phyloP scores from a whole-genome alignment of 1,140 invertebrate species.

The Cyclargus thomasi region DNA sequence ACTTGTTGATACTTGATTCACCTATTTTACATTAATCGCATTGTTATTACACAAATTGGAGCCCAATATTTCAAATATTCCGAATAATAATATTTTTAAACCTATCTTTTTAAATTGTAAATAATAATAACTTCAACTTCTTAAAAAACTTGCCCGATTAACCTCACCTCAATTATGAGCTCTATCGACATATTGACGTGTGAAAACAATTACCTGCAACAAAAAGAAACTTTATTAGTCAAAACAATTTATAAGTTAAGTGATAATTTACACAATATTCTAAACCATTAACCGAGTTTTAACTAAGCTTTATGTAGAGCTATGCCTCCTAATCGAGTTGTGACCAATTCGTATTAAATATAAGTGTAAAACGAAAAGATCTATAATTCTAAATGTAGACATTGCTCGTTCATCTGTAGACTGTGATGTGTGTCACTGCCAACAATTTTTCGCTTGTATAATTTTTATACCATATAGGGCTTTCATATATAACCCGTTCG shows the following conservation, averaged over 20 bases:
- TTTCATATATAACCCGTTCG: conserved; percentile 15
- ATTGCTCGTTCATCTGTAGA: conserved; percentile 48
- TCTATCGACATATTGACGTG: not conserved
- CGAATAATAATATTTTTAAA: not conserved
- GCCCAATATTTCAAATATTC: not conserved
- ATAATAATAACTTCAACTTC: not conserved
- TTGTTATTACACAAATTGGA: not conserved
- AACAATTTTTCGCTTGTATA: conserved; percentile 52
- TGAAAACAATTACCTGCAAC: conserved; percentile 42
- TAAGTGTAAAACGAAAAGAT: not conserved
- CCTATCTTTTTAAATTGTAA: not conserved
- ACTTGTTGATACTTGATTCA: not conserved
- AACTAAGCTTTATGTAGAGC: no score
- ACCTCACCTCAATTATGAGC: conserved; percentile 32
- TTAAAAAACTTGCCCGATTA: not conserved
- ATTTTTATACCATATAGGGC: conserved; percentile 43
- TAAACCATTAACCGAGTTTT: no score
- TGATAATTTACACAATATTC: no score
- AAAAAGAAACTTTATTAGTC: conserved; percentile 28
- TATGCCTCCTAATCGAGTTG: no score
- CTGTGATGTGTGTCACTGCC: conserved; percentile 61
- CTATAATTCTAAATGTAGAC: conserved; percentile 1
- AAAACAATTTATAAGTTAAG: no score
- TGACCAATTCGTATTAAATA: not conserved
- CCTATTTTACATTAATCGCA: not conserved